phyloP scores from a whole-genome alignment of 2,888 invertebrate genomes.

The Lucinisca nassula region DNA sequence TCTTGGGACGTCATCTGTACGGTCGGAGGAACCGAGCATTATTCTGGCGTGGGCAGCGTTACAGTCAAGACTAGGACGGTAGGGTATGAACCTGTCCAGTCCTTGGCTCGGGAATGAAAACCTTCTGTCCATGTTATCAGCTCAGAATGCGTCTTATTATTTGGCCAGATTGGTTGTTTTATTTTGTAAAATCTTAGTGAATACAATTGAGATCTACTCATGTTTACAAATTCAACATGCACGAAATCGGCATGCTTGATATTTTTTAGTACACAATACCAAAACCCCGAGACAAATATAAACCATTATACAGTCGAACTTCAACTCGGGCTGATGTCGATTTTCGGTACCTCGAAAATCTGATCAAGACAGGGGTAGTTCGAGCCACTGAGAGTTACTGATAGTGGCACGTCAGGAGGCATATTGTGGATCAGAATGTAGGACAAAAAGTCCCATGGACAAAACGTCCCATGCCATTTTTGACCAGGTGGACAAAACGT shows the following conservation, averaged over 20 bases:
- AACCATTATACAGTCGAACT: no score
- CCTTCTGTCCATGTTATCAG: background rate
- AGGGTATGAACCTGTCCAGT: slow-evolving; percentile 77
- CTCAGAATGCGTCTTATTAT: background rate
- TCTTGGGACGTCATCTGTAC: slow-evolving; percentile 36
- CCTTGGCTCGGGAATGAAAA: slow-evolving; percentile 20
- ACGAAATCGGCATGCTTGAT: background rate
- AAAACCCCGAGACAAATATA: no score
- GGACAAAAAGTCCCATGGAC: no score
- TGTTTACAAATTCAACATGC: background rate
- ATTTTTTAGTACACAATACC: no score
- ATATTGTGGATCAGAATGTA: no score
- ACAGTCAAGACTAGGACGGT: slow-evolving; percentile 72
- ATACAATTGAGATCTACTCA: background rate
- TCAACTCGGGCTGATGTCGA: no score
- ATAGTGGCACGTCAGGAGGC: no score
- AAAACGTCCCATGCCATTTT: no score
- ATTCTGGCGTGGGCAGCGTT: slow-evolving; percentile 72
- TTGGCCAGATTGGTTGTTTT: background rate
- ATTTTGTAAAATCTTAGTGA: background rate
- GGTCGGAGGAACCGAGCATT: slow-evolving; percentile 29
- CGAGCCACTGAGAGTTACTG: no score
- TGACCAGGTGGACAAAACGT: no score
- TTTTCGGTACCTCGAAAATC: no score
- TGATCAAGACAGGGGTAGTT: no score